Evolutionary conservation across 2,888 invertebrate species (phyloP), one percentile per base, ranked within the genome.

Genomic region (Caenorhabditis plicata): DNA sequence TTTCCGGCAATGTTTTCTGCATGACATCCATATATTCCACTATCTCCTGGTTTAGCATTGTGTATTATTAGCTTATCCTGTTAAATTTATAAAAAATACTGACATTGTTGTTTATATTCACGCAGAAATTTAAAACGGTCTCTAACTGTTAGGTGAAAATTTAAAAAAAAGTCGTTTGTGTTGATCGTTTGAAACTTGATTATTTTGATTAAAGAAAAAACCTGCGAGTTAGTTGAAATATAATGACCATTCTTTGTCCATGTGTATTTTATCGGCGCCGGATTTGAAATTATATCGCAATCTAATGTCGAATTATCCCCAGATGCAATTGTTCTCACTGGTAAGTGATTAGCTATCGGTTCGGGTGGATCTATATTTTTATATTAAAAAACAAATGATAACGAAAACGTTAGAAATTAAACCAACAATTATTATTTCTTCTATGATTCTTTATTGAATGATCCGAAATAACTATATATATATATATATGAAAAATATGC

Each of bases 241-340:
- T 58, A 63, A 27, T 66, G 66, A 1, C 77, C 76, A 49, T 75
- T 80, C 55, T 77, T 75, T 4, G 74, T 54, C 80, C 80, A 80
- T 11, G 62, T 63, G 36, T 74, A 68, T 17, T 49, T 39, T 2
- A 53, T 61, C 4, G 66, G 68, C n/a, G 67, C 48, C 17, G 80
- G 80, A 62, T 81, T 81, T 2, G 80, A 70, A 25, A 73, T 67
- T 1, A 80, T 62, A 31, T 66, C 63, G 42, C 80, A 80, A 4
- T 43, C 39, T 13, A 77, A 31, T 9, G 65, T 53, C 13, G 56
- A 54, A 26, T 65, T 67, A 19, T 48, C 48, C 4, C 72, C 71
- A 1, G 58, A 50, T 8, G 60, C 73, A 8, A 77, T 44, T 0
- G 71, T 69, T 48, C 71, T 61, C 8, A 76, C 61, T 8, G 68